Evolutionary conservation across 2,113 vertebrate genomes (phyloP).

Genomic region (Cynocephalus volans): DNA sequence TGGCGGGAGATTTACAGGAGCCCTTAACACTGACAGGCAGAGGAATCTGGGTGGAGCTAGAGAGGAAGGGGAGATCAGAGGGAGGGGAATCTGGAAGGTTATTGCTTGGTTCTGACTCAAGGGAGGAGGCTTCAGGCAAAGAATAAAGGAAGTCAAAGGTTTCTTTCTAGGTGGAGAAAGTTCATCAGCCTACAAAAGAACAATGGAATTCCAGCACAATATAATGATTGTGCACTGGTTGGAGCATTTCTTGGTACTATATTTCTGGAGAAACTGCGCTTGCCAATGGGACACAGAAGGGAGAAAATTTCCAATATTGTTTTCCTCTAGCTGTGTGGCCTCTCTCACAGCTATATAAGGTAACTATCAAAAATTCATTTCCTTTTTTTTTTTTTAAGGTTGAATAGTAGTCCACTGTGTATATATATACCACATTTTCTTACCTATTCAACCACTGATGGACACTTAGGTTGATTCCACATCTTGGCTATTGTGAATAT

Average conservation of each 20-base stretch:
- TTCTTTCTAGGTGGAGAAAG: not conserved
- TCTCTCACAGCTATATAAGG: not conserved
- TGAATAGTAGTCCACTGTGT: not conserved
- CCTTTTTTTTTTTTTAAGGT: not conserved
- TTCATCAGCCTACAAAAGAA: not conserved
- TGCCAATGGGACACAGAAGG: not conserved
- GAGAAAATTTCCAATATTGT: not conserved
- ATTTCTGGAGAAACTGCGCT: not conserved
- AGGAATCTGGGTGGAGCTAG: not conserved
- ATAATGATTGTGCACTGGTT: not conserved
- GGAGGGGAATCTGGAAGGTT: not conserved
- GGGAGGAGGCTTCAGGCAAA: not conserved
- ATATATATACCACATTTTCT: not conserved
- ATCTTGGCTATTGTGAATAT: not conserved
- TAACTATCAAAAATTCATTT: not conserved
- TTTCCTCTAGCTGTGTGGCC: not conserved
- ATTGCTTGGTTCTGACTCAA: not conserved
- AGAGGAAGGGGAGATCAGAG: not conserved
- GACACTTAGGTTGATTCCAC: not conserved
- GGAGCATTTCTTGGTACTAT: not conserved
- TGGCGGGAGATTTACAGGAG: not conserved
- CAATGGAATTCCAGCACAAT: not conserved
- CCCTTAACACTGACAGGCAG: not conserved
- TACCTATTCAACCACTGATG: not conserved
- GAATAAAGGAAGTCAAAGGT: constrained; percentile 7